Evolutionary conservation across 2,113 vertebrate genomes (phyloP).

Genomic region (Columbina picui): DNA sequence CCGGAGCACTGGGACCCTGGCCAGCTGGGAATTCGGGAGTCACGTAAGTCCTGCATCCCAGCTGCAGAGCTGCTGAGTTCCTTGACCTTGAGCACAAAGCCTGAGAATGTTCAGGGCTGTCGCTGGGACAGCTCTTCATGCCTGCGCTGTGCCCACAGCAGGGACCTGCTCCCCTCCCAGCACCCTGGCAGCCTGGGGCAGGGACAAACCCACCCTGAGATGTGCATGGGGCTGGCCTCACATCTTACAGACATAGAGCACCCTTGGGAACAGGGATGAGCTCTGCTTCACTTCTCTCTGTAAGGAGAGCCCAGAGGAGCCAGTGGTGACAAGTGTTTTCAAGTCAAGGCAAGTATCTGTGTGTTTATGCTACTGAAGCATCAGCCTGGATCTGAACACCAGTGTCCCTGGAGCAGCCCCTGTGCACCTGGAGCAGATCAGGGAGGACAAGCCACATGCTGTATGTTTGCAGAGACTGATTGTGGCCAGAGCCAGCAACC

Average conservation of each 20-base stretch:
- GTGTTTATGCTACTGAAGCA: not conserved
- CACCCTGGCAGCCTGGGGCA: accelerated
- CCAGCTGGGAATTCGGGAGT: conserved; percentile 39
- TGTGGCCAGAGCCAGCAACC: not conserved
- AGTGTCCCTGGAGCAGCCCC: accelerated
- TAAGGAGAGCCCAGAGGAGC: not conserved
- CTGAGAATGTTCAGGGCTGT: accelerated
- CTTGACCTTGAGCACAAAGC: not conserved
- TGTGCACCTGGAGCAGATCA: not conserved
- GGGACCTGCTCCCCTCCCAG: not conserved
- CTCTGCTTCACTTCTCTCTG: accelerated
- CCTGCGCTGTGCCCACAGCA: not conserved
- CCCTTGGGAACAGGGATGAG: not conserved
- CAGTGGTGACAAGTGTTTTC: accelerated
- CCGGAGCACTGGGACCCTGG: not conserved
- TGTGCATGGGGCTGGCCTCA: not conserved
- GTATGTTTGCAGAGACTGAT: not conserved
- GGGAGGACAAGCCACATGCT: accelerated
- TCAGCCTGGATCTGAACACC: not conserved
- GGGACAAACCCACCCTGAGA: not conserved
- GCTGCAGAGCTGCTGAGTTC: not conserved
- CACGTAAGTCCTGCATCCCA: conserved; percentile 26
- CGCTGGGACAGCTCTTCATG: accelerated
- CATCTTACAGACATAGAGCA: accelerated
- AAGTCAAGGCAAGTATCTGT: not conserved